Evolutionary conservation across 30 jellyfish, hydroid and myxozoan species (phyloP).

Genomic region (Mastigias papua): DNA sequence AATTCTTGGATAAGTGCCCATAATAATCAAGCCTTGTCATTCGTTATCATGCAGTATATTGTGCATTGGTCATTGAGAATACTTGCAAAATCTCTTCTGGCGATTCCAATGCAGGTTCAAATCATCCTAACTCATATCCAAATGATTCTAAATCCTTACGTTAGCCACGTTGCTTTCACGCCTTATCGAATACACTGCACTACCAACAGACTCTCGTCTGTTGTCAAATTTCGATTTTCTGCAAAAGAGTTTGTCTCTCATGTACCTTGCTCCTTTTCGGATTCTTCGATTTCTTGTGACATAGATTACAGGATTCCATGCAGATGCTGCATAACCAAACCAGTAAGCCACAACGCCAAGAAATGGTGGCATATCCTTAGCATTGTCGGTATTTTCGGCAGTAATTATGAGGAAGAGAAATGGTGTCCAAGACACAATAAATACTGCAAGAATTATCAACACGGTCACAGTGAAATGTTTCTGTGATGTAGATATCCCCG

Average conservation of each 20-base stretch:
- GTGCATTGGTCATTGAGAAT: too few species aligned
- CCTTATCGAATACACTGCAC: too few species aligned
- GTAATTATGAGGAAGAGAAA: constrained; percentile 32
- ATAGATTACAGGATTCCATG: constrained; percentile 71
- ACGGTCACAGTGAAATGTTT: constrained; percentile 57
- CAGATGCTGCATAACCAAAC: constrained; percentile 77
- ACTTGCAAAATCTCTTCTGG: too few species aligned
- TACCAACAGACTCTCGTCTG: neutral
- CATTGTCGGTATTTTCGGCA: constrained; percentile 36
- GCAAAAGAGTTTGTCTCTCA: constrained; percentile 13
- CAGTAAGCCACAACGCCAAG: constrained; percentile 79
- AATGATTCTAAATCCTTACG: too few species aligned
- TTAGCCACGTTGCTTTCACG: too few species aligned
- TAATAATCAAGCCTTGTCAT: too few species aligned
- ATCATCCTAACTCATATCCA: too few species aligned
- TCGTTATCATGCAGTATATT: too few species aligned
- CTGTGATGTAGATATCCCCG: constrained; percentile 45
- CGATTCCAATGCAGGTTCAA: too few species aligned
- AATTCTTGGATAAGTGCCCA: too few species aligned
- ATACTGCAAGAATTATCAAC: constrained; percentile 33
- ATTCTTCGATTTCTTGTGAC: constrained; percentile 45
- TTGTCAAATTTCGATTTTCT: neutral
- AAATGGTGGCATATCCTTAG: constrained; percentile 47
- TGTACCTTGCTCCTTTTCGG: constrained; percentile 40
- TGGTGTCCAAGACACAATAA: constrained; percentile 77